A percentile compares a stretch with the other conserved stretches of the same genome.
Conservation (phyloP, 2,113 vertebrate species). For the Saimiri boliviensis region DNA sequence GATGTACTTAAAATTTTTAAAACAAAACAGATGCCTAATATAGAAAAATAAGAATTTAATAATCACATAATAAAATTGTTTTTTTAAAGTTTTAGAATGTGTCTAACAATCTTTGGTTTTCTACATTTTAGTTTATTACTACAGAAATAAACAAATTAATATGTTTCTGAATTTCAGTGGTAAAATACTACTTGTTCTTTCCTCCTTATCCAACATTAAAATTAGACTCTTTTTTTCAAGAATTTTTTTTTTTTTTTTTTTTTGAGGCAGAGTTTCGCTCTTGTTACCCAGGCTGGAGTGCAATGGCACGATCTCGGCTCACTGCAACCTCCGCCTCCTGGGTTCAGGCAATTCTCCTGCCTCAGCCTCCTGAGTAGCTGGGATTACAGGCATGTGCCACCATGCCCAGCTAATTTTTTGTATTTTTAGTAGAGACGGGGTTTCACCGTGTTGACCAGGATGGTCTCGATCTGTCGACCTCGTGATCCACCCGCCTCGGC, state of each 20-base stretch:
- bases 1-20: background rate
- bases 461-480: too few relatives aligned
- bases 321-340: too few relatives aligned
- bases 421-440: too few relatives aligned
- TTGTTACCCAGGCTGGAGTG: too few relatives aligned
- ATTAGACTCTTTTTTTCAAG: background rate
- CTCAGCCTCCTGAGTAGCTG: too few relatives aligned
- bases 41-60: slow-evolving; percentile 8
- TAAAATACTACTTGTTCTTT: background rate
- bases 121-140: background rate
- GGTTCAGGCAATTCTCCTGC: too few relatives aligned
- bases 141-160: background rate
- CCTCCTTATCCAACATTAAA: background rate
- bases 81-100: background rate
- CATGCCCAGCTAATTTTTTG: too few relatives aligned
- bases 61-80: background rate
- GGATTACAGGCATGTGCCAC: too few relatives aligned
- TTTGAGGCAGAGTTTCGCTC: too few relatives aligned
- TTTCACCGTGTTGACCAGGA: too few relatives aligned
- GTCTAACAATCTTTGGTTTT: background rate
- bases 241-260: slow-evolving; percentile 9
- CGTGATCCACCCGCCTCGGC: too few relatives aligned
- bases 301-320: too few relatives aligned
- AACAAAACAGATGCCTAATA: background rate
- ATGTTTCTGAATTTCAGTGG: background rate